phyloP scores from a whole-genome alignment of 2,113 vertebrate genomes.

The Leucoraja erinaceus region DNA sequence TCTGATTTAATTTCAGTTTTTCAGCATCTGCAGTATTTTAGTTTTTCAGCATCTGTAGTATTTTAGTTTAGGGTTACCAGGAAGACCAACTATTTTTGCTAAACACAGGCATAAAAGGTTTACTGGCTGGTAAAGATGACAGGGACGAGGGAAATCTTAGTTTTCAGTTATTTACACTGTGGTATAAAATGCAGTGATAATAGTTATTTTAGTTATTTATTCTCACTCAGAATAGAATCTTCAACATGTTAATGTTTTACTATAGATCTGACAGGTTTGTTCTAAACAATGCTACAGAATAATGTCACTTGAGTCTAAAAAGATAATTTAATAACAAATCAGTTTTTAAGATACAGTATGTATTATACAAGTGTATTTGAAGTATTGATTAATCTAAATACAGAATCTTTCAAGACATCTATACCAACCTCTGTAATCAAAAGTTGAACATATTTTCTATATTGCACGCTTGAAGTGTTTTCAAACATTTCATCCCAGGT shows the following conservation, averaged over 20 bases:
- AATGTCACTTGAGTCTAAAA: not conserved
- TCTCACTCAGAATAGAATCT: not conserved
- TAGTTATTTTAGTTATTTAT: not conserved
- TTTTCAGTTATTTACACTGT: not conserved
- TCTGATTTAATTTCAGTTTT: too few relatives aligned
- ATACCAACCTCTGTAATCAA: not conserved
- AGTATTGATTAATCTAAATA: not conserved
- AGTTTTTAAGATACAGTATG: not conserved
- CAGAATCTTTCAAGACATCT: not conserved
- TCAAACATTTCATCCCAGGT: not conserved
- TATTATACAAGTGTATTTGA: not conserved
- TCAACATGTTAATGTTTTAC: not conserved
- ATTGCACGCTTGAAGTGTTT: not conserved
- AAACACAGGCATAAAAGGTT: not conserved
- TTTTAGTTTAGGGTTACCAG: not conserved
- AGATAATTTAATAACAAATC: not conserved
- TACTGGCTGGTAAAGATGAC: not conserved
- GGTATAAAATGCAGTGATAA: not conserved
- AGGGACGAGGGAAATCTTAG: not conserved
- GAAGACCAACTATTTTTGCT: not conserved
- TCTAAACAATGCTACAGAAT: not conserved
- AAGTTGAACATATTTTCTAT: fast-evolving
- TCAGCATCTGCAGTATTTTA: too few relatives aligned
- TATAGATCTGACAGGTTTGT: not conserved
- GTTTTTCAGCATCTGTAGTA: not conserved